Percentiles rank a stretch among this genome's conserved stretches.
These are phyloP conservation scores for Nymphalis polychloros DNA, from an alignment of 2,888 invertebrate species.

Conservation along the genomic window DNA sequence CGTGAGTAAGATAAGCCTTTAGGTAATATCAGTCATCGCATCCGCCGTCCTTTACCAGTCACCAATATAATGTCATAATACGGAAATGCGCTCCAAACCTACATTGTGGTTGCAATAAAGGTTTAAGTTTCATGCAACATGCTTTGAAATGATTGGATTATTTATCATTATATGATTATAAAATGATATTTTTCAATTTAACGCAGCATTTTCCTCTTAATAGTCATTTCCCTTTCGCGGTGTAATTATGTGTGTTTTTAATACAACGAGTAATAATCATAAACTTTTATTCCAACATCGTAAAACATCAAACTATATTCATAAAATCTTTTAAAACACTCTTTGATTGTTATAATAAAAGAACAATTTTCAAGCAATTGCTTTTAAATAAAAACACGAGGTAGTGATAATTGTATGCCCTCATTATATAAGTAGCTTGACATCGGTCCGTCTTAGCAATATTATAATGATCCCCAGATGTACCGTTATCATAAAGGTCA, in stretches of 20 bases:
- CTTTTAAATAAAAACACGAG: background rate
- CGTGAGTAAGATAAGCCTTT: constrained; percentile 22
- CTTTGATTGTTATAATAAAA: background rate
- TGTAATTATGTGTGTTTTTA: too few relatives aligned
- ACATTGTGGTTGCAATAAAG: constrained; percentile 45
- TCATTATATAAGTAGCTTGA: background rate
- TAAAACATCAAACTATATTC: background rate
- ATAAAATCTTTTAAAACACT: background rate
- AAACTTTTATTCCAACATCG: background rate
- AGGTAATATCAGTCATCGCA: constrained; percentile 38
- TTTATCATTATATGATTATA: constrained; percentile 15
- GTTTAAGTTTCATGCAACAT: constrained; percentile 36
- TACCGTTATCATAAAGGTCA: constrained; percentile 47
- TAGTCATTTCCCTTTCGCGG: too few relatives aligned
- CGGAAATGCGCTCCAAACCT: constrained; percentile 58
- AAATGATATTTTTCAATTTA: background rate
- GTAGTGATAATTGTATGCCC: background rate
- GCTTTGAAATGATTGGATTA: constrained; percentile 27
- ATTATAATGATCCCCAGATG: constrained; percentile 17
- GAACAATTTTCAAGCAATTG: background rate
- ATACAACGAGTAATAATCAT: too few relatives aligned
- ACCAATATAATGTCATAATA: constrained; percentile 51
- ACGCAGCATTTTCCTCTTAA: background rate
- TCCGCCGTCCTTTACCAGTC: constrained; percentile 48
- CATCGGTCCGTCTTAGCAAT: background rate